These are phyloP conservation scores for Phocoena sinus DNA, from an alignment of 2,113 vertebrate species.

Conservation along the genomic window DNA sequence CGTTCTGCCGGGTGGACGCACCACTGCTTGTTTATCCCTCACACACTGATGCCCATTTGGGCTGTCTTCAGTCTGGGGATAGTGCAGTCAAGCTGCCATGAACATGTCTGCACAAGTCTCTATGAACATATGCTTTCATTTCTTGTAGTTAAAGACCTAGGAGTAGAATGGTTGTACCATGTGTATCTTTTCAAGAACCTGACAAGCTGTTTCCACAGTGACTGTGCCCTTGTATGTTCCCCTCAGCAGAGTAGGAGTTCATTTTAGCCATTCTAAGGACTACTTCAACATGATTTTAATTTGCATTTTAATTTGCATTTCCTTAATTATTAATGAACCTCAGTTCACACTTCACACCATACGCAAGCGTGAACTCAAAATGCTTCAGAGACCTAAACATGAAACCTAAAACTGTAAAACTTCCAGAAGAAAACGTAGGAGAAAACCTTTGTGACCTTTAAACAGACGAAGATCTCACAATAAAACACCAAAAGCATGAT, in stretches of 20 bases:
- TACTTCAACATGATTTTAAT: neutral
- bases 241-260: neutral
- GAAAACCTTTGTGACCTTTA: neutral
- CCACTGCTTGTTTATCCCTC: neutral
- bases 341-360: neutral
- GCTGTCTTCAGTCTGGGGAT: neutral
- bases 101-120: neutral
- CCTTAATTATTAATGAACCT: neutral
- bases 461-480: neutral
- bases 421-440: neutral
- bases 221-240: neutral
- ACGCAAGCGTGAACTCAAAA: neutral
- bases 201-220: neutral
- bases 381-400: neutral
- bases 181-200: neutral
- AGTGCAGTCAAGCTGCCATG: neutral
- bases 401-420: neutral
- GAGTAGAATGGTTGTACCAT: neutral
- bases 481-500: neutral
- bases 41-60: neutral
- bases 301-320: neutral
- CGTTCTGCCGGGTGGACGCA: rapidly evolving
- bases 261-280: neutral
- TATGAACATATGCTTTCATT: neutral
- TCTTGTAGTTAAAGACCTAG: neutral